Evolutionary conservation across 2,888 invertebrate species (phyloP).

Genomic region (Zootermopsis nevadensis): DNA sequence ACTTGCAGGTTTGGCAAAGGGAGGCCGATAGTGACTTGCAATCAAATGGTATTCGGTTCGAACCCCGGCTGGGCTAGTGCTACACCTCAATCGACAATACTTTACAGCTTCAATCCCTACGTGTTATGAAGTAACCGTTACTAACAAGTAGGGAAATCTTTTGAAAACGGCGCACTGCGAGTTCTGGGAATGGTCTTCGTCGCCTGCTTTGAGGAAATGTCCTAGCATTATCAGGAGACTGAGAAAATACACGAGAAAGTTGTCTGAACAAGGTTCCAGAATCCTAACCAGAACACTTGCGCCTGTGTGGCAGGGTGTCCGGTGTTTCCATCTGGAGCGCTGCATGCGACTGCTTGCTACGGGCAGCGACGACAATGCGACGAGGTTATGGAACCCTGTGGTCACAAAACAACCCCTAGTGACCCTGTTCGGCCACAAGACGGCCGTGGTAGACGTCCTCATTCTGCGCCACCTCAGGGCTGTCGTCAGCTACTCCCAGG

Average conservation of each 20-base stretch:
- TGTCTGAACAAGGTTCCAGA: not conserved
- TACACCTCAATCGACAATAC: too few species aligned
- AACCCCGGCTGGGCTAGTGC: too few species aligned
- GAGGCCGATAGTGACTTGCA: too few species aligned
- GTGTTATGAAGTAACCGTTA: too few species aligned
- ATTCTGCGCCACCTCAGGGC: constrained; percentile 65
- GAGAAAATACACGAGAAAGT: not conserved
- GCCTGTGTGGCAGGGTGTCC: constrained; percentile 66
- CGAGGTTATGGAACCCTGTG: constrained; percentile 70
- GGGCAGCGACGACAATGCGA: constrained; percentile 67
- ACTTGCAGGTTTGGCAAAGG: too few species aligned
- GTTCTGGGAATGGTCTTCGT: too few species aligned
- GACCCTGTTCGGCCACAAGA: constrained; percentile 60
- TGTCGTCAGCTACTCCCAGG: constrained; percentile 67
- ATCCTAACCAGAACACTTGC: not conserved
- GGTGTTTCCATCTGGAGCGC: constrained; percentile 68
- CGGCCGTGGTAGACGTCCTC: constrained; percentile 67
- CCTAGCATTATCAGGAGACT: not conserved
- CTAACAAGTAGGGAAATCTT: too few species aligned
- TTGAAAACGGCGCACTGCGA: too few species aligned
- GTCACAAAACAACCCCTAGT: constrained; percentile 61
- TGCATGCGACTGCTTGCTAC: constrained; percentile 67
- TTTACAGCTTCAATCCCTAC: too few species aligned
- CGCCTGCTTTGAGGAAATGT: not conserved
- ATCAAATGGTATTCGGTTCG: too few species aligned